Evolutionary conservation across 1,140 invertebrate species (phyloP), one percentile per base, ranked within the genome.

Genomic region (Drosophila nannoptera): DNA sequence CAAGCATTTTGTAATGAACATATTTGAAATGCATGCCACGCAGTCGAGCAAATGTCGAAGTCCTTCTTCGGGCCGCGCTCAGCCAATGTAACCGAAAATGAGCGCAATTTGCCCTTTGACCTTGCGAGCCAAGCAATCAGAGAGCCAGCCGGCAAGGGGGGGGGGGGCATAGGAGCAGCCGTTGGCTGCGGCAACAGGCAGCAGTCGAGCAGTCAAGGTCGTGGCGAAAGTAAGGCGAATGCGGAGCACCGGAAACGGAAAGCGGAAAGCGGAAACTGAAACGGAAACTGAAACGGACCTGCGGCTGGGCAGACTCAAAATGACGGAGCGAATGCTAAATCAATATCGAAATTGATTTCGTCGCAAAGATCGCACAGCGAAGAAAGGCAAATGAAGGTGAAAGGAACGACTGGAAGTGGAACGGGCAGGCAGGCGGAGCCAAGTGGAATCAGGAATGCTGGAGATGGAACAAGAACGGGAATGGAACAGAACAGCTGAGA

Each of bases 21-120:
- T 78, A 78, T 78, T 78, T 78, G 65, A 70, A 78, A 78, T 78
- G 76, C 75, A 78, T 74, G 76, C 76, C 76, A 77, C 76, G 76
- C 75, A 74, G 70, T 33, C 52, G 36, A 55, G 36, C 35, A 59
- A 45, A 42, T 71, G 43, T 69, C 45, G 22, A 61, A 69, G 65
- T 62, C 29, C 46, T 52, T 59, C 22, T 50, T 64, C 35, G 66
- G 69, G 61, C 60, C 52, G 67, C 56, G 61, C 78, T 58, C 73
- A 78, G 78, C 74, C 67, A 74, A 74, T 78, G 62, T 74, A 11
- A 11, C 14, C n/a, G 67, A 78, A 78, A 78, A 78, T 78, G 75
- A 78, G 75, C 76, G 76, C 63, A 78, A 78, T 78, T 78, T 71
- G 38, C 71, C 49, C 54, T 70, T 69, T 70, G 75, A 78, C 76